Evolutionary conservation across 2,797 vertebrate genomes (phyloP).

Genomic region (Heterohyrax brucei): DNA sequence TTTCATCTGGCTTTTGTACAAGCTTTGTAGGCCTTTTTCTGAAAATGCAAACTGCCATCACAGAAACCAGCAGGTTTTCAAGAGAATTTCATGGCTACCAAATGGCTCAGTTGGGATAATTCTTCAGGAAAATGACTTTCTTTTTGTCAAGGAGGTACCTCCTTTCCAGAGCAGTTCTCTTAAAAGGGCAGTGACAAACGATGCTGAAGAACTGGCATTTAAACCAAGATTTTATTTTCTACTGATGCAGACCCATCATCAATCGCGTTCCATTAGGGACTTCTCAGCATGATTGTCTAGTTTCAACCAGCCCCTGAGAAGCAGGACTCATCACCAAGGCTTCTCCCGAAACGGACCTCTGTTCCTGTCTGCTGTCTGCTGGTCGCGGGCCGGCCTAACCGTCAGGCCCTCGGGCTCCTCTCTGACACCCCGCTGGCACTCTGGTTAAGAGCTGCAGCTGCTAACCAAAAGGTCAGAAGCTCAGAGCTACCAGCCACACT

Average conservation of each 20-base stretch:
- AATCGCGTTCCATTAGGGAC: neutral
- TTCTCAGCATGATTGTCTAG: neutral
- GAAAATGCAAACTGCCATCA: constrained; percentile 1
- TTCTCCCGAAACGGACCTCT: neutral
- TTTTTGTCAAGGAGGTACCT: neutral
- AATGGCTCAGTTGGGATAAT: neutral
- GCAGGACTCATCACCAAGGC: neutral
- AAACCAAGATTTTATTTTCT: constrained; percentile 9
- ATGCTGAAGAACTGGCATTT: neutral
- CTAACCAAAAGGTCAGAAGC: neutral
- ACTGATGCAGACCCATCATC: neutral
- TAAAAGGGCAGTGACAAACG: neutral
- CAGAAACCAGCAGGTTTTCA: constrained; percentile 2
- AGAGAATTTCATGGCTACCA: constrained; percentile 11
- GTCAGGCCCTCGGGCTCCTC: neutral
- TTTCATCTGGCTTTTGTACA: neutral
- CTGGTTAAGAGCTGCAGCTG: neutral
- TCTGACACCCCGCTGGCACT: neutral
- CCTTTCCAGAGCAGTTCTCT: neutral
- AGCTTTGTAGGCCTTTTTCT: constrained; percentile 34
- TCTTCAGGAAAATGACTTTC: neutral
- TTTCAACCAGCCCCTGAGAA: neutral
- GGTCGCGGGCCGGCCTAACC: no score
- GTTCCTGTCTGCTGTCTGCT: no score
- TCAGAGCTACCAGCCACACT: neutral